These are phyloP conservation scores for Patella pellucida DNA, from an alignment of 2,888 invertebrate species.

Conservation along the genomic window DNA sequence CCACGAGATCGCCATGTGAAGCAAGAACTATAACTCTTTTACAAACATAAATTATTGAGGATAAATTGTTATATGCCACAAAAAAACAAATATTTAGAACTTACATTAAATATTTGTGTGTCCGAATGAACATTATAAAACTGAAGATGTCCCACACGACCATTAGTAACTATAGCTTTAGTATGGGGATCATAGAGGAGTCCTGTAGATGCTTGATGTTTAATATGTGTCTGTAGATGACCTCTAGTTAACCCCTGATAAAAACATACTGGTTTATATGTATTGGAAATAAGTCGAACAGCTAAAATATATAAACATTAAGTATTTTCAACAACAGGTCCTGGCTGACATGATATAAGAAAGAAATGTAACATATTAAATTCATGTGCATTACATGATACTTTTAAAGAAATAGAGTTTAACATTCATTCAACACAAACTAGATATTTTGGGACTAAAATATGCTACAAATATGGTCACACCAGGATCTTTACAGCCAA, in stretches of 20 bases:
- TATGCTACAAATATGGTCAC: not conserved
- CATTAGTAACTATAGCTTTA: conserved; percentile 80
- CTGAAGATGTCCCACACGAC: conserved; percentile 82
- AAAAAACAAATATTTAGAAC: conserved; percentile 49
- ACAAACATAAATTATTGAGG: not conserved
- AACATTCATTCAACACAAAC: no score
- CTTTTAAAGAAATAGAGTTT: not conserved
- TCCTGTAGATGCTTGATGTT: conserved; percentile 65
- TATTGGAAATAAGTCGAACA: conserved; percentile 70
- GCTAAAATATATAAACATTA: conserved; percentile 56
- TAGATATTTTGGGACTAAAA: no score
- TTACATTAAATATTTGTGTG: conserved; percentile 81
- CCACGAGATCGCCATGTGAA: no score
- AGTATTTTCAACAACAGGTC: no score
- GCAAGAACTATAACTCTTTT: not conserved
- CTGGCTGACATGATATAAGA: no score
- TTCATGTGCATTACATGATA: not conserved
- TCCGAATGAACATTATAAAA: conserved; percentile 78
- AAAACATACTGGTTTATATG: conserved; percentile 74
- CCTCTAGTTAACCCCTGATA: conserved; percentile 80
- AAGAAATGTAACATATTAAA: not conserved
- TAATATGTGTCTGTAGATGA: conserved; percentile 65
- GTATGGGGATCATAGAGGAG: conserved; percentile 78
- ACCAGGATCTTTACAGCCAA: no score
- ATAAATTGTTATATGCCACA: no score